phyloP scores from a whole-genome alignment of 2,113 vertebrate genomes.

The Hydropotes inermis region DNA sequence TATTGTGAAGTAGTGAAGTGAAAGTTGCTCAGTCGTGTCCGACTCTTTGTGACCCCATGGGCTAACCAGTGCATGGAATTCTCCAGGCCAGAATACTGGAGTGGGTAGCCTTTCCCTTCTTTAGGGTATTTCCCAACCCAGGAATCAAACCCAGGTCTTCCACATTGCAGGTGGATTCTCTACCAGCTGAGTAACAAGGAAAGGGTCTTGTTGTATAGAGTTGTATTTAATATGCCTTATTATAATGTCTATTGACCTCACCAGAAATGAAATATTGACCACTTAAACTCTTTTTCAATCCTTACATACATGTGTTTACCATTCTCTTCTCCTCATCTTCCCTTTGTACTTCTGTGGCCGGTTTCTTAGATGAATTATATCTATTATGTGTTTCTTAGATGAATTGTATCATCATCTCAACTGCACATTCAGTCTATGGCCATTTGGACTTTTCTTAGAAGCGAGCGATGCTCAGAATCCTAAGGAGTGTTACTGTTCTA shows the following conservation, averaged over 20 bases:
- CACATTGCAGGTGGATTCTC: fast-evolving
- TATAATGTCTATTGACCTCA: background rate
- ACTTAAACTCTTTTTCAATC: background rate
- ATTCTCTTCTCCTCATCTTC: background rate
- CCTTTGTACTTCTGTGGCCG: fast-evolving
- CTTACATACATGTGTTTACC: too few species aligned
- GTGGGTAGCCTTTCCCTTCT: background rate
- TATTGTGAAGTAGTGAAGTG: background rate
- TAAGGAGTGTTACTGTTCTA: background rate
- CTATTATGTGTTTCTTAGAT: background rate
- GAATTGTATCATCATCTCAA: background rate
- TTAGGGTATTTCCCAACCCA: background rate
- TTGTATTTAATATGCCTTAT: background rate
- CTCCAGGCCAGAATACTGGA: background rate
- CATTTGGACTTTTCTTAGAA: background rate
- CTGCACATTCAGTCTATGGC: background rate
- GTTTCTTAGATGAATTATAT: background rate
- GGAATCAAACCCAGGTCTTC: background rate
- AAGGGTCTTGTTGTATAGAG: background rate
- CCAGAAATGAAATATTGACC: background rate
- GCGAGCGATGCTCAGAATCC: background rate
- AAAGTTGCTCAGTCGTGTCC: fast-evolving
- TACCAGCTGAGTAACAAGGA: background rate
- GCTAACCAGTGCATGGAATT: fast-evolving
- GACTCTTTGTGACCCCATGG: fast-evolving